These are phyloP conservation scores for Microplitis demolitor DNA, from an alignment of 1,140 invertebrate genomes.

Conservation along the genomic window DNA sequence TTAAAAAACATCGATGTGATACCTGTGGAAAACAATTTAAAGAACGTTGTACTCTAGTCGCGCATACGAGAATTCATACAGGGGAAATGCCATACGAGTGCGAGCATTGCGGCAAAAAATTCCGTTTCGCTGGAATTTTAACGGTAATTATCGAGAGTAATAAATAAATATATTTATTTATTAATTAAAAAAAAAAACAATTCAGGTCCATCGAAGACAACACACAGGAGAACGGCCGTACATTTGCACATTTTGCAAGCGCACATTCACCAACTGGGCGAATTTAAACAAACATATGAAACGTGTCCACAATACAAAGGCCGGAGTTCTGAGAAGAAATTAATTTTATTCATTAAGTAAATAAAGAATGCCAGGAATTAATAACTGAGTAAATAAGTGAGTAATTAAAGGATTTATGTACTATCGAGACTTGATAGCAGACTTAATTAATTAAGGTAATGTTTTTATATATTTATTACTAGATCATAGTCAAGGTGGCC, in stretches of 20 bases:
- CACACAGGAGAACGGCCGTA: conserved; percentile 69
- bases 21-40: conserved; percentile 70
- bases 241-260: conserved; percentile 64
- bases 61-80: conserved; percentile 70
- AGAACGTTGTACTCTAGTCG: conserved; percentile 58
- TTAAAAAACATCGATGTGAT: conserved; percentile 71
- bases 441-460: too few species aligned
- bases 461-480: too few species aligned
- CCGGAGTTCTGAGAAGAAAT: neutral
- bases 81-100: conserved; percentile 76
- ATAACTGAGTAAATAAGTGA: too few species aligned
- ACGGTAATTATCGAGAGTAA: conserved; percentile 43
- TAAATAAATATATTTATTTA: neutral
- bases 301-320: conserved; percentile 60
- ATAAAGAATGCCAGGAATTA: neutral
- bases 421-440: too few species aligned
- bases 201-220: conserved; percentile 62
- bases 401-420: too few species aligned
- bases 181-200: neutral
- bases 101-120: conserved; percentile 67
- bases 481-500: too few species aligned
- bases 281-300: conserved; percentile 73
- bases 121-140: conserved; percentile 66
- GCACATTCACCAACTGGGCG: conserved; percentile 70
- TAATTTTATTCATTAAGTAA: too few species aligned